Base-by-base conservation (phyloP, 2,888 invertebrate genomes). In the Aethes cnicana region DNA sequence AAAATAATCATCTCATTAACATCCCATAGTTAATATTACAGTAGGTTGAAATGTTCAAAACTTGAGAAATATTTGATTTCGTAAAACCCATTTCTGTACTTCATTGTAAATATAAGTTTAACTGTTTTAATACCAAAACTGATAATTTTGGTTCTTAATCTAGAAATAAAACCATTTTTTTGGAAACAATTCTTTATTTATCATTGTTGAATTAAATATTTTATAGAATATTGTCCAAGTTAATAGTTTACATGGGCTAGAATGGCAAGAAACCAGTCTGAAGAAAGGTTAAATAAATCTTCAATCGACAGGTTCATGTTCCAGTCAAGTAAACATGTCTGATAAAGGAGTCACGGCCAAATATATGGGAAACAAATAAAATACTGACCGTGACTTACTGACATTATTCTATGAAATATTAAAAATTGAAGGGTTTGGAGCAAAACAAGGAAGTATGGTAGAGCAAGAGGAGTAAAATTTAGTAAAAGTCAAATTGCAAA, bases 301-400 rank as follows among this genome's bases (percentile, higher is more conserved):
- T 65, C 57, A 43, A 61, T 61, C 52, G 56, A 56, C 47, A 50
- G 33, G 14, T 14, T 44, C 55, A 55, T 53, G 56, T 53, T 53
- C 62, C 55, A 53, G 36, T 46, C 48, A 48, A 54, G 41, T 48
- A 56, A 56, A 54, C 35, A 30, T 52, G 49, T 28, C 47, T 42
- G 47, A 56, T 56, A 33, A n/a, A 23, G 17, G 5, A 21, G 55
- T 57, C 59, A 64, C 74, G 68, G 59, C 69, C 66, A 74, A 77
- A 81, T 71, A 65, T 69, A 81, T 77, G 74, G 83, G 74, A 70
- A 78, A 85, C 82, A 87, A 87, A 87, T 87, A 86, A 81, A 72
- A 73, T 75, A 79, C 68, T 68, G 68, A 69, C 69, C 63, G 73
- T 54, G 59, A 71, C 61, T 36, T 49, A 44, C 55, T 64, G 57